phyloP scores from a whole-genome alignment of 2,113 vertebrate species.

The Onychostoma macrolepis region DNA sequence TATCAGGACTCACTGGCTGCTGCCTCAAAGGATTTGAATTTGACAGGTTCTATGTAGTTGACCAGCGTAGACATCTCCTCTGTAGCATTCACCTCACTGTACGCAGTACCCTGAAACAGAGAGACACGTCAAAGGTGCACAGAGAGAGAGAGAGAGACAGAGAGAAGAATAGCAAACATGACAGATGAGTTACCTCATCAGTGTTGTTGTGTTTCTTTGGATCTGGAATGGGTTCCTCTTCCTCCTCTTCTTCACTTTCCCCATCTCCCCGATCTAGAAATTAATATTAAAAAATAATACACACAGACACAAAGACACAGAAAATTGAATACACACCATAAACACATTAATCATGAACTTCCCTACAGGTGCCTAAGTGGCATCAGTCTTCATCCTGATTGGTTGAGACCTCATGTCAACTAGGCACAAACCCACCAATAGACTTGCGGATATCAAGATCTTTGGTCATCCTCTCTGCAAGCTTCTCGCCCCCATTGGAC shows the following conservation, averaged over 20 bases:
- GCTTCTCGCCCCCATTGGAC: conserved; percentile 83
- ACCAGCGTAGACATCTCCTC: conserved; percentile 92
- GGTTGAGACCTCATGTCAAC: conserved; percentile 38
- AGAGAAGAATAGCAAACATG: background rate
- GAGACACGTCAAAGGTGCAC: background rate
- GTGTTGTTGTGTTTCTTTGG: conserved; percentile 82
- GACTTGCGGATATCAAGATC: conserved; percentile 80
- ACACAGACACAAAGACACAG: background rate
- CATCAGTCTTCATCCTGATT: conserved; percentile 12
- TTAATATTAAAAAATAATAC: background rate
- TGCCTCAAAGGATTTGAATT: conserved; percentile 87
- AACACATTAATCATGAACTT: background rate
- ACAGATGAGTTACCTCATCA: conserved; percentile 78
- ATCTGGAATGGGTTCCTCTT: conserved; percentile 80
- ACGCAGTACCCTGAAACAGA: conserved; percentile 82
- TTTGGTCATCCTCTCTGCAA: conserved; percentile 75
- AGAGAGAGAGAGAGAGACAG: background rate
- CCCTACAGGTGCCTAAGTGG: conserved; percentile 6
- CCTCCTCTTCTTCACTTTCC: conserved; percentile 88
- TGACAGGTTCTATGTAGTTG: conserved; percentile 90
- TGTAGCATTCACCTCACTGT: conserved; percentile 89
- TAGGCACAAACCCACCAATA: conserved; percentile 71
- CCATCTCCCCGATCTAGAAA: conserved; percentile 78
- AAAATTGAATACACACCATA: background rate
- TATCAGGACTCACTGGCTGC: conserved; percentile 81